Conservation (phyloP, 2,113 vertebrate genomes). For the Piaya cayana region DNA sequence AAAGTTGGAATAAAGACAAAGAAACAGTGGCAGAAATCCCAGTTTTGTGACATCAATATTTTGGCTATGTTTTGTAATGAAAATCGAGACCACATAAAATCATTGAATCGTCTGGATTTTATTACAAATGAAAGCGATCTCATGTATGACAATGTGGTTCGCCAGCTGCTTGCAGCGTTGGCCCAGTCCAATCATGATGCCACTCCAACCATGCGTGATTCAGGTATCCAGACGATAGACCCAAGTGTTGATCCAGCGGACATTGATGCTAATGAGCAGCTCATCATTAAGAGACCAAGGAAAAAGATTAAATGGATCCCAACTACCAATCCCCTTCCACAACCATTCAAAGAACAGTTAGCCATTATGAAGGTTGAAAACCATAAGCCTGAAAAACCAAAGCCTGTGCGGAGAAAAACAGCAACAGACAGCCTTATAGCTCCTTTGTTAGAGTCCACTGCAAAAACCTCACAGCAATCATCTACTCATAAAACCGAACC, state of each 20-base stretch:
- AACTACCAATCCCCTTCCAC: constrained; percentile 89
- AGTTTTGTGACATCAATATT: constrained; percentile 99
- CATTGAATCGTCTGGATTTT: constrained; percentile 95
- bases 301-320: constrained; percentile 99
- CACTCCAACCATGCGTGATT: constrained; percentile 93
- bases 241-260: constrained; percentile 88
- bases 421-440: constrained; percentile 88
- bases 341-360: constrained; percentile 93
- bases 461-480: constrained; percentile 83
- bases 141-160: constrained; percentile 99
- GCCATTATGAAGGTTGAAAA: constrained; percentile 90
- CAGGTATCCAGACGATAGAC: constrained; percentile 91
- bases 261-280: constrained; percentile 83
- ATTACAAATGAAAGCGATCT: constrained; percentile 98
- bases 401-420: constrained; percentile 89
- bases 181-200: constrained; percentile 96
- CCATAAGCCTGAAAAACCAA: constrained; percentile 92
- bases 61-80: constrained; percentile 99
- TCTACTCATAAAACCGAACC: constrained; percentile 74
- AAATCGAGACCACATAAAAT: constrained; percentile 99
- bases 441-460: constrained; percentile 85
- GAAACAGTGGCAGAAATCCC: constrained; percentile 96
- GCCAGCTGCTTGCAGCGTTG: constrained; percentile 92
- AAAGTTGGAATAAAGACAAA: constrained; percentile 98
- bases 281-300: constrained; percentile 91